These are phyloP conservation scores for Lagenorhynchus albirostris DNA, from an alignment of 2,113 vertebrate species.

Conservation along the genomic window DNA sequence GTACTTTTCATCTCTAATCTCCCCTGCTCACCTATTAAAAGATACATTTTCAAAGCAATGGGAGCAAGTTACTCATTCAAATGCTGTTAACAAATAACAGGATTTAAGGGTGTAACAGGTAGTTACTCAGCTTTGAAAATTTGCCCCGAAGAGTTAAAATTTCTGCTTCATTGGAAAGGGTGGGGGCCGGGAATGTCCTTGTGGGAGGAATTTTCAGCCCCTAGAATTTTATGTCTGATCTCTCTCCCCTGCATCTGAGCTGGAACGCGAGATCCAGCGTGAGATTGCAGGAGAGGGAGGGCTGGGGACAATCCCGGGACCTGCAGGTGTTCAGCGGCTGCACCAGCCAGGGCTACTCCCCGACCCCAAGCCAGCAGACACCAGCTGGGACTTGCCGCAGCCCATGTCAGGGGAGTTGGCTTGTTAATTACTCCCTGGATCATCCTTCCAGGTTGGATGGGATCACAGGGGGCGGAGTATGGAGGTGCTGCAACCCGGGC, in stretches of 20 bases:
- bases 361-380: not conserved
- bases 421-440: slow-evolving; percentile 22
- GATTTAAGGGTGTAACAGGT: slow-evolving; percentile 51
- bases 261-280: not conserved
- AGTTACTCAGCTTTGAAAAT: slow-evolving; percentile 67
- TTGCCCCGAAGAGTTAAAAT: slow-evolving; percentile 66
- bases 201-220: slow-evolving; percentile 52
- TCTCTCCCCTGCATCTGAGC: slow-evolving; percentile 38
- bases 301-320: slow-evolving; percentile 31
- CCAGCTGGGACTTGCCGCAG: slow-evolving; percentile 57
- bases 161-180: slow-evolving; percentile 64
- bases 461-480: not conserved
- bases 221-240: slow-evolving; percentile 54
- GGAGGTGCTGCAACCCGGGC: not conserved
- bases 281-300: slow-evolving; percentile 34
- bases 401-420: not conserved
- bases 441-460: not conserved
- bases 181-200: not conserved
- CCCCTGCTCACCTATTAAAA: slow-evolving; percentile 17
- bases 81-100: slow-evolving; percentile 73
- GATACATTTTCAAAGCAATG: slow-evolving; percentile 52
- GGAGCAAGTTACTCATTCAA: slow-evolving; percentile 64
- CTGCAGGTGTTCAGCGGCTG: slow-evolving; percentile 49
- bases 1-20: slow-evolving; percentile 4
- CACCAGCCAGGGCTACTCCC: not conserved